Evolutionary conservation across 1,140 invertebrate species (phyloP).

Genomic region (Drosophila nigromelanica): DNA sequence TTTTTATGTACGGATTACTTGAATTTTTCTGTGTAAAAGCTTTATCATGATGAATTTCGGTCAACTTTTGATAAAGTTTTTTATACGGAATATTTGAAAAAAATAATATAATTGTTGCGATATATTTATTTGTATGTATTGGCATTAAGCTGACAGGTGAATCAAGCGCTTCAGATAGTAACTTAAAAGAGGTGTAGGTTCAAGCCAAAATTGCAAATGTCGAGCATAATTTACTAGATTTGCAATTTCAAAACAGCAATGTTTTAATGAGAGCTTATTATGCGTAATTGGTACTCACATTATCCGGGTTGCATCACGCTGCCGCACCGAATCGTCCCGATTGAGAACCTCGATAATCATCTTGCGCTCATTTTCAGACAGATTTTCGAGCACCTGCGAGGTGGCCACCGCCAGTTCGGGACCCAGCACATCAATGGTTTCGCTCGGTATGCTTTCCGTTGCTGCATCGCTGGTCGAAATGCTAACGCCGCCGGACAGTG

Average conservation of each 20-base stretch:
- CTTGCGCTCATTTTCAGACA: constrained; percentile 83
- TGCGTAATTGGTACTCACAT: constrained; percentile 69
- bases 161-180: too few species aligned
- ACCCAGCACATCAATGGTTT: constrained; percentile 76
- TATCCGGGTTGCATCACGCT: constrained; percentile 81
- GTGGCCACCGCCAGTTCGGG: constrained; percentile 80
- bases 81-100: too few species aligned
- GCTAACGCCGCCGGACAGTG: constrained; percentile 40
- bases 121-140: too few species aligned
- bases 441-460: constrained; percentile 73
- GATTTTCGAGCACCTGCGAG: constrained; percentile 78
- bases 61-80: too few species aligned
- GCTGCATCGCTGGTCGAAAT: constrained; percentile 58
- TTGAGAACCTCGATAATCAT: constrained; percentile 83
- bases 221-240: not conserved
- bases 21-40: too few species aligned
- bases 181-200: too few species aligned
- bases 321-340: constrained; percentile 79
- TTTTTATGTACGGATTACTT: too few species aligned
- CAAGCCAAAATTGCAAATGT: not conserved
- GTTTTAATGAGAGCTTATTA: constrained; percentile 15
- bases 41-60: too few species aligned
- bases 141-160: too few species aligned
- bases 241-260: not conserved
- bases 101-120: too few species aligned